Percentiles rank a stretch among this genome's conserved stretches.
These are phyloP conservation scores for Oscheius sp. DNA, from an alignment of 2,888 invertebrate genomes.

Conservation along the genomic window DNA sequence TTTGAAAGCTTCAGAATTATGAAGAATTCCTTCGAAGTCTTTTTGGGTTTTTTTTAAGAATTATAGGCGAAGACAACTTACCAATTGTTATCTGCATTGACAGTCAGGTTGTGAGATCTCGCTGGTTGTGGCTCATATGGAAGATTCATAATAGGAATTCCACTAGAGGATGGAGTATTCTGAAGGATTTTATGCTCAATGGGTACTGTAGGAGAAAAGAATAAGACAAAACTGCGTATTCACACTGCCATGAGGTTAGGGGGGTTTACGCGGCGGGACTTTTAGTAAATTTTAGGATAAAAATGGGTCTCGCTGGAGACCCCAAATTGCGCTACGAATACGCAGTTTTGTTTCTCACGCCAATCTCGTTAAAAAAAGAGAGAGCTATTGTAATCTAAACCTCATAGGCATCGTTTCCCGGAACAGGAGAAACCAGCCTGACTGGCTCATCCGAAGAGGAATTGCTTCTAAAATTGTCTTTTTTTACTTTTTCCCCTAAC, in stretches of 20 bases:
- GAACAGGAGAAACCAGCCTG: background rate
- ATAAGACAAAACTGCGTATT: no score
- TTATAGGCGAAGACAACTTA: background rate
- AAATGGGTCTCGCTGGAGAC: no score
- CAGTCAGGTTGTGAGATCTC: constrained; percentile 19
- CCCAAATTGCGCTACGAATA: no score
- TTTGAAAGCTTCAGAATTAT: background rate
- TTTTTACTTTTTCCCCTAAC: background rate
- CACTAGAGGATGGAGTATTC: constrained; percentile 20
- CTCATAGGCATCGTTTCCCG: constrained; percentile 2
- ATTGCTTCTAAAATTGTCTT: background rate
- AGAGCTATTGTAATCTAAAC: background rate
- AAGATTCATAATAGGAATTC: constrained; percentile 31
- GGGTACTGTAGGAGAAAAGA: no score
- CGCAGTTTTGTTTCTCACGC: background rate
- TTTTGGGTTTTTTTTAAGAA: background rate
- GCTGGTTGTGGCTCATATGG: constrained; percentile 20
- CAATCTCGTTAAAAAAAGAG: no score
- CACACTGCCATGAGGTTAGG: no score
- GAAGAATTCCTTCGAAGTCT: background rate
- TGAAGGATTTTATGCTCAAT: background rate
- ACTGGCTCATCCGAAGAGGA: constrained; percentile 3
- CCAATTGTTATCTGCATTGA: constrained; percentile 29
- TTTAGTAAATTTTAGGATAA: no score
- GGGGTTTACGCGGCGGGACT: no score